phyloP scores from a whole-genome alignment of 1,140 invertebrate genomes.

The Calephelis nemesis region DNA sequence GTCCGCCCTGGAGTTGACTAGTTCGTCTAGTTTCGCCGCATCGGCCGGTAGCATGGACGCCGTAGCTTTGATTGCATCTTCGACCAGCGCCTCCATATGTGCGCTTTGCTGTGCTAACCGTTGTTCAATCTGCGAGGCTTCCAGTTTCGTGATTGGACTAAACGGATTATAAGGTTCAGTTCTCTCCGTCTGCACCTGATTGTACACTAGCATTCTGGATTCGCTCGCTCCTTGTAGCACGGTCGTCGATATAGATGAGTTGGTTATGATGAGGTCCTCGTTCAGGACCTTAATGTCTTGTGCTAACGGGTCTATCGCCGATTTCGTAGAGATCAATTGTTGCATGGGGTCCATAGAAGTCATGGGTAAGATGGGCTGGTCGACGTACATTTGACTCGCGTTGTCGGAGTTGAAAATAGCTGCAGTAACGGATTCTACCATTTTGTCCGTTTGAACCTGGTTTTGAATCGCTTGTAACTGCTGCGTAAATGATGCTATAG shows the following conservation, averaged over 20 bases:
- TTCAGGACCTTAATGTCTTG: slow-evolving; percentile 58
- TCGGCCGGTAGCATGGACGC: slow-evolving; percentile 72
- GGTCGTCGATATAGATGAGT: slow-evolving; percentile 40
- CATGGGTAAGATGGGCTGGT: slow-evolving; percentile 51
- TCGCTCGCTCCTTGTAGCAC: slow-evolving; percentile 44
- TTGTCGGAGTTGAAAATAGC: slow-evolving; percentile 74
- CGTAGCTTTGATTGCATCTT: slow-evolving; percentile 75
- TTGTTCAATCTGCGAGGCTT: slow-evolving; percentile 68
- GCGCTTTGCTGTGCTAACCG: slow-evolving; percentile 73
- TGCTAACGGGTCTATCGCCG: slow-evolving; percentile 43
- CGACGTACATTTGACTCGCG: slow-evolving; percentile 53
- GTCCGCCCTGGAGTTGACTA: slow-evolving; percentile 83
- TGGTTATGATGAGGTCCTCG: slow-evolving; percentile 55
- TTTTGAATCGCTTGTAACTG: slow-evolving; percentile 73
- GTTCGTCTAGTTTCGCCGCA: slow-evolving; percentile 81
- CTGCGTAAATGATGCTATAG: slow-evolving; percentile 62
- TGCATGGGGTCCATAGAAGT: slow-evolving; percentile 55
- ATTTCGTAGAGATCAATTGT: slow-evolving; percentile 54
- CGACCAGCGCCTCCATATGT: slow-evolving; percentile 72
- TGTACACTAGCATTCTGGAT: slow-evolving; percentile 52
- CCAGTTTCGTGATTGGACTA: slow-evolving; percentile 61
- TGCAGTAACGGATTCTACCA: slow-evolving; percentile 75
- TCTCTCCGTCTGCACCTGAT: slow-evolving; percentile 46
- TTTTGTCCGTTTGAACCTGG: slow-evolving; percentile 75
- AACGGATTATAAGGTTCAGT: slow-evolving; percentile 58